These are phyloP conservation scores for Eupleurogrammus muticus DNA, from an alignment of 2,797 vertebrate genomes.

Conservation along the genomic window DNA sequence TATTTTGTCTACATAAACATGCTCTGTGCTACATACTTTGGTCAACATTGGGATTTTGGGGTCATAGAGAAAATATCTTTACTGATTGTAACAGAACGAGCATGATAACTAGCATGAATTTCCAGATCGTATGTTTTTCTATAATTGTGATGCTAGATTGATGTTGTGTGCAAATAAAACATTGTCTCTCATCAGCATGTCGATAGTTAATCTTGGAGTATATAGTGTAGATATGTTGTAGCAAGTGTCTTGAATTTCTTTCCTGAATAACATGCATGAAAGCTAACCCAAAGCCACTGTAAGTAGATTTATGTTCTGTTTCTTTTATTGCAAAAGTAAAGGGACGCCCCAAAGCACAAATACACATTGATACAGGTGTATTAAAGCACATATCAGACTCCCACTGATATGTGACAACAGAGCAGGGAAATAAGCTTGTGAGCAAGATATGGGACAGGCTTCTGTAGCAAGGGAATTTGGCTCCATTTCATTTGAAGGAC, in stretches of 20 bases:
- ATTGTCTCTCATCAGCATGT: slow-evolving; percentile 57
- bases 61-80: slow-evolving; percentile 19
- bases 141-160: slow-evolving; percentile 42
- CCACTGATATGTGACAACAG: background rate
- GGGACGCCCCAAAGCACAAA: background rate
- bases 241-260: slow-evolving; percentile 19
- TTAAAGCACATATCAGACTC: slow-evolving; percentile 25
- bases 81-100: slow-evolving; percentile 50
- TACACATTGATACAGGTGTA: background rate
- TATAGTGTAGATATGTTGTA: slow-evolving; percentile 15
- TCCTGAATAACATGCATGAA: slow-evolving; percentile 51
- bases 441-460: slow-evolving; percentile 35
- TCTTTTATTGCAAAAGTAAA: slow-evolving; percentile 24
- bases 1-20: slow-evolving; percentile 34
- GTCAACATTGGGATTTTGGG: slow-evolving; percentile 39
- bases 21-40: slow-evolving; percentile 26
- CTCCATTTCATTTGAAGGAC: slow-evolving; percentile 53
- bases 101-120: slow-evolving; percentile 64
- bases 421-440: slow-evolving; percentile 36
- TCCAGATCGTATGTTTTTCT: slow-evolving; percentile 30
- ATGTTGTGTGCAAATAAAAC: slow-evolving; percentile 35
- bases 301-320: slow-evolving; percentile 25
- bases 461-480: slow-evolving; percentile 35
- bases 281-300: slow-evolving; percentile 25
- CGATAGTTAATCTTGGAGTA: slow-evolving; percentile 19